Evolutionary conservation across 2,888 invertebrate species (phyloP).

Genomic region (Microctonus aethiopoides): DNA sequence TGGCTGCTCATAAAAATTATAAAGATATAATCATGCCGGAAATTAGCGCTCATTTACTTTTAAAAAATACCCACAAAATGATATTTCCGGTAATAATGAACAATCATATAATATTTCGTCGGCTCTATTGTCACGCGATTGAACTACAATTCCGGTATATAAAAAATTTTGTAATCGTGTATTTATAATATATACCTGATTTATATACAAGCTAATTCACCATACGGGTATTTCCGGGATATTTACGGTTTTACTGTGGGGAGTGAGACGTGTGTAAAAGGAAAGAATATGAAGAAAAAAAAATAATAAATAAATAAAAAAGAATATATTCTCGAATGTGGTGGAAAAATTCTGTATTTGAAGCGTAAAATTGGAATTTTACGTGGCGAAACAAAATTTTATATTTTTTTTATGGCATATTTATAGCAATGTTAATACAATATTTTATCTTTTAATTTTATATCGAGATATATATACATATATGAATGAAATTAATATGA

Average conservation of each 20-base stretch:
- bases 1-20: not conserved
- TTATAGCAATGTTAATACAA: not conserved
- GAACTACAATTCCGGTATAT: conserved; percentile 15
- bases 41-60: not conserved
- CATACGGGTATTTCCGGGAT: conserved; percentile 19
- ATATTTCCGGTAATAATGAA: conserved; percentile 18
- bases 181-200: not conserved
- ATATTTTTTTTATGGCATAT: not conserved
- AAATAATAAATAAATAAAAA: not conserved
- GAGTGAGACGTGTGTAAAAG: not conserved
- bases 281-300: not conserved
- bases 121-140: conserved; percentile 7
- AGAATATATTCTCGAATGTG: not conserved
- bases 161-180: not conserved
- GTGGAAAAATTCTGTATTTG: not conserved
- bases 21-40: conserved; percentile 9
- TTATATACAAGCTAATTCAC: not conserved
- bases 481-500: not conserved
- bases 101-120: not conserved
- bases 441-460: not conserved
- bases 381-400: not conserved
- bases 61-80: conserved; percentile 16
- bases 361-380: conserved; percentile 10
- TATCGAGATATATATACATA: too few species aligned
- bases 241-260: conserved; percentile 10